These are phyloP conservation scores for Drosophila neotestacea DNA, from an alignment of 2,888 invertebrate species.

Conservation along the genomic window DNA sequence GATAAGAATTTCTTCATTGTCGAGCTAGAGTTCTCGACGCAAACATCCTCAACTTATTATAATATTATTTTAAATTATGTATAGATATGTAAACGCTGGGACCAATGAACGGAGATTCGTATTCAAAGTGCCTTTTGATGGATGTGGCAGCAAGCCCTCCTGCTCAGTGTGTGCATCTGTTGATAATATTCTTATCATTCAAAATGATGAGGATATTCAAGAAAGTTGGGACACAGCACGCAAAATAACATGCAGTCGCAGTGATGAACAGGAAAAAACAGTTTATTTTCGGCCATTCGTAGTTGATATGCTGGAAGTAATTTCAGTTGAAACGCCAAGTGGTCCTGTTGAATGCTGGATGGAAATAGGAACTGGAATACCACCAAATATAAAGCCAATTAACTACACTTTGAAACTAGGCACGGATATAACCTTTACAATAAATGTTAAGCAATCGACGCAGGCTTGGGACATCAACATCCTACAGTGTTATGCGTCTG, in stretches of 20 bases:
- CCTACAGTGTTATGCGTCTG: constrained; percentile 91
- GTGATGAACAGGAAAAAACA: constrained; percentile 84
- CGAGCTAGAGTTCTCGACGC: too few relatives aligned
- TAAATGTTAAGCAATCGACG: constrained; percentile 89
- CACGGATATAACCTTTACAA: constrained; percentile 89
- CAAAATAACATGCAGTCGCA: constrained; percentile 86
- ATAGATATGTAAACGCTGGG: constrained; percentile 88
- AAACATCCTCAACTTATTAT: too few relatives aligned
- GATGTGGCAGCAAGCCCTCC: constrained; percentile 88
- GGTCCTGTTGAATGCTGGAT: constrained; percentile 91
- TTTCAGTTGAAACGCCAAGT: constrained; percentile 88
- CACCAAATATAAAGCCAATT: constrained; percentile 88
- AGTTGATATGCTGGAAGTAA: constrained; percentile 89
- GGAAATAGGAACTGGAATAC: constrained; percentile 90
- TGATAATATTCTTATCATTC: constrained; percentile 89
- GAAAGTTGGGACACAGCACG: constrained; percentile 89
- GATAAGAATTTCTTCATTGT: too few relatives aligned
- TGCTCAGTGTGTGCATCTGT: constrained; percentile 88
- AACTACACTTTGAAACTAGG: constrained; percentile 89
- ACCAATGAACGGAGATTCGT: constrained; percentile 87
- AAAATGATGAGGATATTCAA: constrained; percentile 89
- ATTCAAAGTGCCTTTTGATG: constrained; percentile 88
- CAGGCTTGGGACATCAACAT: constrained; percentile 89
- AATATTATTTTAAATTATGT: neutral
- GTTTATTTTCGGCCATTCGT: constrained; percentile 87